Base-by-base conservation (phyloP, 2,888 invertebrate genomes). In the Melinaea menophilus region DNA sequence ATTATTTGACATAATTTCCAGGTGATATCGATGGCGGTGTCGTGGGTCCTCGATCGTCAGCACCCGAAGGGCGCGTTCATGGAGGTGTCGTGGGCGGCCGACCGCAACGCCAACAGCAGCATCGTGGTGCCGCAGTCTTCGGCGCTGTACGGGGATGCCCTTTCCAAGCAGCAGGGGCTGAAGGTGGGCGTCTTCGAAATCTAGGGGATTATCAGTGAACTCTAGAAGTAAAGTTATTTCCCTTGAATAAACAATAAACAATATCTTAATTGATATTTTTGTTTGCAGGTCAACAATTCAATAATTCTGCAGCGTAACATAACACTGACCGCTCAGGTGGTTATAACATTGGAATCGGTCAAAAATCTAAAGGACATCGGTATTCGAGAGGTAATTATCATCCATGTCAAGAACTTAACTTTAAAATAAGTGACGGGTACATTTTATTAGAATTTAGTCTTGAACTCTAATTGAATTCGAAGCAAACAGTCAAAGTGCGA, bases 251-350 rank as follows among this genome's bases (percentile, higher is more conserved):
- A 9, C 9, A 3, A 5, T 9, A 41, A 41, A n/a, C 3, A 57
- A 75, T 3, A 61, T 64, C 47, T 55, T n/a, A 5, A 22, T 22
- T 22, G 22, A 1, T 1, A 22, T 54, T 13, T 31, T 47, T 0
- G 56, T 56, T 75, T 58, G n/a, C 78, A 90, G 90, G 79, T 80
- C 34, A 86, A 86, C 64, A 76, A 85, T 57, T 80, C 85, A 0
- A 82, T 90, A 76, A 91, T 95, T 65, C 85, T 91, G 63, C 93
- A 94, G 71, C 92, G 96, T 13, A 98, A 98, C 79, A 95, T 98
- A 35, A 95, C 97, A 1, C 89, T 99, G 31, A 99, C 99, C 0
- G 98, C 99, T 0, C 98, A 98, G 79, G 97, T 98, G 0, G 91
- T 99, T 5, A 97, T 98, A 69, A 95, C 97, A 1, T 85, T 99